Base-by-base conservation (phyloP, 2,888 invertebrate genomes). In the Hesperia comma region DNA sequence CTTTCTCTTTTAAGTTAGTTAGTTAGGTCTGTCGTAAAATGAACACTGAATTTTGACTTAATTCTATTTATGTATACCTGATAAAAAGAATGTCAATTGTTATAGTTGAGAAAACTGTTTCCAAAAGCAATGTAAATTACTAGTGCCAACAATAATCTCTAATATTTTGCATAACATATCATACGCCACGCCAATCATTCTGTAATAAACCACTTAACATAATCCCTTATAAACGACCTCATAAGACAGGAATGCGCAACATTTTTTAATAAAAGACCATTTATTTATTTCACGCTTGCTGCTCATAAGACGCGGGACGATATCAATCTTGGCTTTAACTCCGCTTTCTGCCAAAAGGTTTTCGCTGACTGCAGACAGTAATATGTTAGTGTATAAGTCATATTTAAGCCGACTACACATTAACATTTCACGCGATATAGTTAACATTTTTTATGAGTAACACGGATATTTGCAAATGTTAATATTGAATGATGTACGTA, bases 281-380 rank as follows among this genome's bases (percentile, higher is more conserved):
- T 84, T 82, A 81, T 81, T 82, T 84, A 82, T 87, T 86, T 85
- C 81, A 86, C 79, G 86, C 79, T 76, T 84, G 86, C 80, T 84
- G 80, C 78, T 83, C 80, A 80, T 61, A 72, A 69, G 69, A 60
- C 68, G 51, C 62, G 53, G 15, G 72, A 72, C 74, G 78, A 82
- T 83, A 83, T 79, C 74, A 77, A 79, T 83, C 79, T 80, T 68
- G 63, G 37, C 69, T 75, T 75, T 74, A 73, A 75, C 67, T 71
- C 69, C 55, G 68, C 66, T 68, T 63, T 60, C 61, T 68, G 66
- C 64, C 58, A 70, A 70, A 68, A 68, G 61, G 61, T 68, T 63
- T 66, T 64, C 61, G 63, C 62, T 61, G 63, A 60, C 51, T 70
- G 61, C 64, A 53, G 69, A 56, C 51, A 64, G 62, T 64, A 66